A percentile compares a stretch with the other conserved stretches of the same genome.
Conservation (phyloP, 2,797 vertebrate species). For the Carcharodon carcharias region DNA sequence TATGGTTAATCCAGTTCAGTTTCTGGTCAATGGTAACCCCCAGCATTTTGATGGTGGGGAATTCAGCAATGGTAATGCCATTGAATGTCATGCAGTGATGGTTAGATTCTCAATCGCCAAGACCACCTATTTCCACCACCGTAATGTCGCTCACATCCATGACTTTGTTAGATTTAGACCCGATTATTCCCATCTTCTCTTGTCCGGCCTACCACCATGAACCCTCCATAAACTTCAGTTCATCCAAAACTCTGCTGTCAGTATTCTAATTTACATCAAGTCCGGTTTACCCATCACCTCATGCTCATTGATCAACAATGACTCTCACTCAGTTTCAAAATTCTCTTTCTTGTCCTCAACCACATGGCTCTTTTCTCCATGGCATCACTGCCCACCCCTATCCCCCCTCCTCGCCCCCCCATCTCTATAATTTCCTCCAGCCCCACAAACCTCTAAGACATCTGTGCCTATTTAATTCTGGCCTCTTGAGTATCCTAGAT, state of each 20-base stretch:
- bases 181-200: background rate
- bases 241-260: background rate
- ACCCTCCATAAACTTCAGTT: background rate
- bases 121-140: background rate
- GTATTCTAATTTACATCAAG: background rate
- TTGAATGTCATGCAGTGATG: no score
- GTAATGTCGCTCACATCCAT: background rate
- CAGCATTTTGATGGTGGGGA: no score
- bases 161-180: background rate
- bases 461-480: no score
- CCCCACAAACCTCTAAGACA: no score
- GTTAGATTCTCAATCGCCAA: background rate
- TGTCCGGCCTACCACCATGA: background rate
- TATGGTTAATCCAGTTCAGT: no score
- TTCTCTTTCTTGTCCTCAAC: background rate
- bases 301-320: background rate
- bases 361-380: background rate
- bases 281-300: background rate
- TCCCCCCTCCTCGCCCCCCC: no score
- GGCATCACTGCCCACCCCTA: background rate
- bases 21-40: no score
- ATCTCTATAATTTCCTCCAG: no score
- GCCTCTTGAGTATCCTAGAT: no score
- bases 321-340: background rate
- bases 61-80: no score